phyloP scores from a whole-genome alignment of 2,797 vertebrate species.

The Intellagama lesueurii region DNA sequence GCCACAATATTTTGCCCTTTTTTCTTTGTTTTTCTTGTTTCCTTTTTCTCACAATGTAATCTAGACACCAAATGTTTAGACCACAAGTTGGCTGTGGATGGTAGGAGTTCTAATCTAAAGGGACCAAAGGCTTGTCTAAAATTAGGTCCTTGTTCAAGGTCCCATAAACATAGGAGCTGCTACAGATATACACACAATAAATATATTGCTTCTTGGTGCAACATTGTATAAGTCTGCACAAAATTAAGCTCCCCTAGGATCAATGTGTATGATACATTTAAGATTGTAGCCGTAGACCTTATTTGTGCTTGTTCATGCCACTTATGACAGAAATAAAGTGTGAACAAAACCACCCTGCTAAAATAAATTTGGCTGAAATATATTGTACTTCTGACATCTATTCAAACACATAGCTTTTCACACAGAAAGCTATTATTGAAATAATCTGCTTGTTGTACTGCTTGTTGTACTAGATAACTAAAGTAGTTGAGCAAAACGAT shows the following conservation, averaged over 20 bases:
- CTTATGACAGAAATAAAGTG: not conserved
- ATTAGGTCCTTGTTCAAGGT: no score
- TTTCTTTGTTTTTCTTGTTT: no score
- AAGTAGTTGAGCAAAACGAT: not conserved
- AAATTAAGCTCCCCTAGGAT: not conserved
- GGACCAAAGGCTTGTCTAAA: no score
- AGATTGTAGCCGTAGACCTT: not conserved
- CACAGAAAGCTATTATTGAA: not conserved
- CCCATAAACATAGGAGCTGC: not conserved
- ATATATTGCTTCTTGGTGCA: not conserved
- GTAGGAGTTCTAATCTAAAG: no score
- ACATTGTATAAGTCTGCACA: not conserved
- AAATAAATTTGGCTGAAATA: not conserved
- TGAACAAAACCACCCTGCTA: fast-evolving
- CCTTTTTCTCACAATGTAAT: no score
- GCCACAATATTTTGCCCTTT: no score
- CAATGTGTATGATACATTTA: not conserved
- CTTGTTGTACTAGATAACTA: not conserved
- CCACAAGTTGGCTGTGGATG: no score
- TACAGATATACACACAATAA: no score
- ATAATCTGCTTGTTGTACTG: not conserved
- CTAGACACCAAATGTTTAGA: no score
- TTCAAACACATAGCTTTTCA: not conserved
- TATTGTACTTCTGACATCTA: fast-evolving
- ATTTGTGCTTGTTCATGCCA: not conserved